A percentile compares a stretch with the other conserved stretches of the same genome.
Evolutionary conservation across 2,113 vertebrate genomes (phyloP).

Genomic region (Zosterops borbonicus): DNA sequence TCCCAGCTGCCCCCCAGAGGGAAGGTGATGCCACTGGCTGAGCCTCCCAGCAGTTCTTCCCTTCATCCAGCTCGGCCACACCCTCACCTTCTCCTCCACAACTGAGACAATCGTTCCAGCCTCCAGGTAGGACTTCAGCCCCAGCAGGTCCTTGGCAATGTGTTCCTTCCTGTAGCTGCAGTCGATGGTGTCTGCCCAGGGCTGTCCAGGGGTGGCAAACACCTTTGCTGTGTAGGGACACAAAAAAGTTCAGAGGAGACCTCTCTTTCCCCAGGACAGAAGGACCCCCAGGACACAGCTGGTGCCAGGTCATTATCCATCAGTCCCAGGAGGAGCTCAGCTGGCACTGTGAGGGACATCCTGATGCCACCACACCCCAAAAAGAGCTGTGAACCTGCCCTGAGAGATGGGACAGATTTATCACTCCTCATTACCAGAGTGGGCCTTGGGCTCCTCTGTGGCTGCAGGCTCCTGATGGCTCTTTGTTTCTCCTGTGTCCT

Average conservation of each 20-base stretch:
- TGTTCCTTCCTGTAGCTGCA: slow-evolving; percentile 72
- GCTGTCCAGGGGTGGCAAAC: slow-evolving; percentile 56
- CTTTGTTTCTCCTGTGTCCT: neutral
- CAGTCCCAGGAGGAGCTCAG: neutral
- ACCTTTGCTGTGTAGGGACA: neutral
- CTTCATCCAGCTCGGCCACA: neutral
- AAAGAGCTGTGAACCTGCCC: neutral
- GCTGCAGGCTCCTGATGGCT: neutral
- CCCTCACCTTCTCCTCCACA: slow-evolving; percentile 84
- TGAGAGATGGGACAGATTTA: neutral
- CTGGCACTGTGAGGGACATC: neutral
- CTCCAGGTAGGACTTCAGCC: slow-evolving; percentile 80
- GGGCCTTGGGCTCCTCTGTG: neutral
- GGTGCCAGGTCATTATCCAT: neutral
- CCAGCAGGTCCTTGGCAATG: slow-evolving; percentile 62
- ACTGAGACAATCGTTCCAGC: slow-evolving; percentile 72
- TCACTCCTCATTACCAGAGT: neutral
- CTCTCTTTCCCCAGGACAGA: neutral
- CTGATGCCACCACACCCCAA: neutral
- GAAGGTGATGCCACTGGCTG: neutral
- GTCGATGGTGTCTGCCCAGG: slow-evolving; percentile 75
- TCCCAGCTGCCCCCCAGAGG: neutral
- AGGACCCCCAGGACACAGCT: rapidly evolving
- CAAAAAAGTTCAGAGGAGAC: neutral
- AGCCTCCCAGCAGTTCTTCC: neutral